phyloP scores from a whole-genome alignment of 1,140 invertebrate species.

The Aphelenchoides besseyi region DNA sequence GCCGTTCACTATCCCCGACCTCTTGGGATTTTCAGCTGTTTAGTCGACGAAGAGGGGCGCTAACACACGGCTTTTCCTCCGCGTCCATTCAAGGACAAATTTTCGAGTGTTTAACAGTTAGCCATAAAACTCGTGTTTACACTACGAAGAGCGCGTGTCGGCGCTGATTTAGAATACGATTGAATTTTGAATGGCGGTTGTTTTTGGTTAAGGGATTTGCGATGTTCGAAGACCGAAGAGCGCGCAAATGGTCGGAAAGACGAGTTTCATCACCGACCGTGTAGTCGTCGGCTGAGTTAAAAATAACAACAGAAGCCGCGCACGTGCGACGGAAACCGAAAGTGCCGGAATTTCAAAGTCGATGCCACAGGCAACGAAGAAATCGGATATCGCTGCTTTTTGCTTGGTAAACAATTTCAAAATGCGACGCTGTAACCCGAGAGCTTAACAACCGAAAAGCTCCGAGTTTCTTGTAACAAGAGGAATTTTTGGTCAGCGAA shows the following conservation, averaged over 20 bases:
- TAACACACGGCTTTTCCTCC: not conserved
- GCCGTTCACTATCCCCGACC: not conserved
- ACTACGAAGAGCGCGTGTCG: not conserved
- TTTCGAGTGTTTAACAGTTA: not conserved
- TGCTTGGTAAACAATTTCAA: not conserved
- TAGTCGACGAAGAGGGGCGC: not conserved
- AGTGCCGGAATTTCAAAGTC: not conserved
- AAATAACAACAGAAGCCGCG: no score
- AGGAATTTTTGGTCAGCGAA: no score
- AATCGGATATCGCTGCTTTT: not conserved
- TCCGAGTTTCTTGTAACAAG: not conserved
- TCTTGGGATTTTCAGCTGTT: not conserved
- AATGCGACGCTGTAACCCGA: not conserved
- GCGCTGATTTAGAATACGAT: not conserved
- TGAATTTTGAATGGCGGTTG: not conserved
- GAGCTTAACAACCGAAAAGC: not conserved
- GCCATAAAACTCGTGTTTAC: not conserved
- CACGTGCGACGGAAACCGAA: not conserved
- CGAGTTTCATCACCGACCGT: not conserved
- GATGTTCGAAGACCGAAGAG: slow-evolving; percentile 1
- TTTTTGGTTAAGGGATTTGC: not conserved
- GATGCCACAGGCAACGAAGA: not conserved
- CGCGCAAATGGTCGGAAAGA: not conserved
- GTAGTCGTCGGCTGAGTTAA: no score
- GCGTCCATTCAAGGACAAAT: not conserved